phyloP scores from a whole-genome alignment of 2,797 vertebrate species.

The Taenioides sp. region DNA sequence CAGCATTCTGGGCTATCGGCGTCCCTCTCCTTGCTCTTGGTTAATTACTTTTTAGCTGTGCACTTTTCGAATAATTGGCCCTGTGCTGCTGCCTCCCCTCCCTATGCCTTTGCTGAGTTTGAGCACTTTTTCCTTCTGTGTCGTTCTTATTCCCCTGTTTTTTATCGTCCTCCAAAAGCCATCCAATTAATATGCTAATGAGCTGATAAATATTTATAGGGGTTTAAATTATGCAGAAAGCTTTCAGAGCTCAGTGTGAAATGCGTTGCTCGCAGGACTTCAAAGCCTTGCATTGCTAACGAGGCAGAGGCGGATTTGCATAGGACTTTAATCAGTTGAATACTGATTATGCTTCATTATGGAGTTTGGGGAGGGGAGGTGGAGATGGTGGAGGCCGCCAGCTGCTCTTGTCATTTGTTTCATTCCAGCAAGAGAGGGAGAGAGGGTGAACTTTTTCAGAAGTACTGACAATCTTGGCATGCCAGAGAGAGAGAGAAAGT shows the following conservation, averaged over 20 bases:
- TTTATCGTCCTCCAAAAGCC: slow-evolving; percentile 82
- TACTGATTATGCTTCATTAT: slow-evolving; percentile 99
- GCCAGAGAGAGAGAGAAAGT: slow-evolving; percentile 32
- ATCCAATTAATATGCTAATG: slow-evolving; percentile 99
- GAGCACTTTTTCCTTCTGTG: slow-evolving; percentile 56
- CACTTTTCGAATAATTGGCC: slow-evolving; percentile 73
- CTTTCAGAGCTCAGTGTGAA: slow-evolving; percentile 97
- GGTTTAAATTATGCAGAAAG: slow-evolving; percentile 99
- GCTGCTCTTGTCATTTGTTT: slow-evolving; percentile 99
- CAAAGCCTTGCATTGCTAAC: slow-evolving; percentile 99
- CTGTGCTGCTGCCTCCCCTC: slow-evolving; percentile 65
- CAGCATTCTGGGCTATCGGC: slow-evolving; percentile 76
- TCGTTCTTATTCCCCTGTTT: slow-evolving; percentile 75
- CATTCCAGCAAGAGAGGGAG: slow-evolving; percentile 80
- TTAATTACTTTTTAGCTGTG: slow-evolving; percentile 74
- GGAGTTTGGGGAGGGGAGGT: slow-evolving; percentile 46
- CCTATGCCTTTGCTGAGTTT: slow-evolving; percentile 65
- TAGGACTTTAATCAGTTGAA: slow-evolving; percentile 99
- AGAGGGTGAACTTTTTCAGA: slow-evolving; percentile 92
- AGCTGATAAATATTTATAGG: slow-evolving; percentile 99
- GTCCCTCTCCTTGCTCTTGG: slow-evolving; percentile 73
- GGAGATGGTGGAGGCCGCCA: slow-evolving; percentile 85
- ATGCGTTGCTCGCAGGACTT: slow-evolving; percentile 99
- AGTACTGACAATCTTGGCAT: slow-evolving; percentile 93
- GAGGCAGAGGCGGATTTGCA: slow-evolving; percentile 96